These are phyloP conservation scores for Cydia fagiglandana DNA, from an alignment of 1,140 invertebrate species.

Conservation along the genomic window DNA sequence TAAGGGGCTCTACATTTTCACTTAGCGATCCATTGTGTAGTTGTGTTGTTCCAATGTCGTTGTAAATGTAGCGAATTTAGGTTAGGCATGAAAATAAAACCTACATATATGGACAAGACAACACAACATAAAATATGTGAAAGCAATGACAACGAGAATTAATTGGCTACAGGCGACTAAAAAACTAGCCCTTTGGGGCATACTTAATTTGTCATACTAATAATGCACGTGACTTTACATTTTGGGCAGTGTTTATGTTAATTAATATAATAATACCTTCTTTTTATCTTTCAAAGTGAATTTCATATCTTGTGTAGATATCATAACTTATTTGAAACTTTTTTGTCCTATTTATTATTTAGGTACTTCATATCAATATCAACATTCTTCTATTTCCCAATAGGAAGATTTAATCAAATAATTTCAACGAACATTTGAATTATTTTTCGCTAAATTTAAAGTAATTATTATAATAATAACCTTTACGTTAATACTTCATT, in stretches of 20 bases:
- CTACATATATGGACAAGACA: background rate
- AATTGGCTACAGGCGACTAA: background rate
- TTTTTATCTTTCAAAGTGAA: background rate
- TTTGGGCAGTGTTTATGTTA: background rate
- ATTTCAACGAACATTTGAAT: too few species aligned
- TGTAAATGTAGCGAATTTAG: background rate
- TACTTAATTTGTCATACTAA: background rate
- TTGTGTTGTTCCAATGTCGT: background rate
- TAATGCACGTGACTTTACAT: background rate
- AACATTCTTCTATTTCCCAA: too few species aligned
- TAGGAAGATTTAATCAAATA: too few species aligned
- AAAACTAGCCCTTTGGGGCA: background rate
- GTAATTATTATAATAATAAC: too few species aligned
- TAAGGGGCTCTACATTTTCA: too few species aligned
- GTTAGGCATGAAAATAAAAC: background rate
- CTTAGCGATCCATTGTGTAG: background rate
- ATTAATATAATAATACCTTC: too few species aligned
- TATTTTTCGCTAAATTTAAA: too few species aligned
- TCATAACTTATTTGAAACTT: too few species aligned
- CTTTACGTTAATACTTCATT: too few species aligned
- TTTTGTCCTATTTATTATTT: too few species aligned
- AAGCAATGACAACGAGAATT: conserved; percentile 14
- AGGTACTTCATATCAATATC: too few species aligned
- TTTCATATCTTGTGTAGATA: too few species aligned
- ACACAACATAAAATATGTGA: conserved; percentile 9